Evolutionary conservation across 2,888 invertebrate genomes (phyloP).

Genomic region (Nebria salina): DNA sequence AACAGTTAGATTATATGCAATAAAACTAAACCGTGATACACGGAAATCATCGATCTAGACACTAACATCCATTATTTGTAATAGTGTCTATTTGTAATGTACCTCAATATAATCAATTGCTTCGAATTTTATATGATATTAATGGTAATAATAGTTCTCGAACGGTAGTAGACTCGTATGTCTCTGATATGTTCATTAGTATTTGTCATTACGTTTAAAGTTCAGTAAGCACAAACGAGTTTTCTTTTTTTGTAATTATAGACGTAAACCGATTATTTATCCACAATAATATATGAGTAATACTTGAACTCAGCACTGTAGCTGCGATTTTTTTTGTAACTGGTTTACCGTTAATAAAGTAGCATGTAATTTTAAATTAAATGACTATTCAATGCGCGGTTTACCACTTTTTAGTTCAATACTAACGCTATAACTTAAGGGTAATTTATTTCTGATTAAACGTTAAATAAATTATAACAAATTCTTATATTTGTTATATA

Average conservation of each 20-base stretch:
- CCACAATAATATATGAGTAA: not conserved
- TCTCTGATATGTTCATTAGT: not conserved
- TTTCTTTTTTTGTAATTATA: not conserved
- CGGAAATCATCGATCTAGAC: not conserved
- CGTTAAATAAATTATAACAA: too few species aligned
- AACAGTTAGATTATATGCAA: not conserved
- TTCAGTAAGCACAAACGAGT: not conserved
- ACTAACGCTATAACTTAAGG: too few species aligned
- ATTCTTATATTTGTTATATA: too few species aligned
- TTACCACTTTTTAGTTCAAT: not conserved
- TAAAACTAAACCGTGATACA: not conserved
- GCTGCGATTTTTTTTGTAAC: not conserved
- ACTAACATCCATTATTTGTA: not conserved
- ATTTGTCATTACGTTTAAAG: not conserved
- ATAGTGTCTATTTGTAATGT: not conserved
- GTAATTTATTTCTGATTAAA: too few species aligned
- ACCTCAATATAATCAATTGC: not conserved
- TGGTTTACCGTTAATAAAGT: not conserved
- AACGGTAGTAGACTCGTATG: not conserved
- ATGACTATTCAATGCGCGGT: not conserved
- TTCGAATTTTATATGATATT: conserved; percentile 1
- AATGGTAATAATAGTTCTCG: not conserved
- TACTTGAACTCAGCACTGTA: not conserved
- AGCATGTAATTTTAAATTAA: not conserved
- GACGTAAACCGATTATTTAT: not conserved